phyloP scores from a whole-genome alignment of 1,140 invertebrate genomes.

The Calliopsis andreniformis region DNA sequence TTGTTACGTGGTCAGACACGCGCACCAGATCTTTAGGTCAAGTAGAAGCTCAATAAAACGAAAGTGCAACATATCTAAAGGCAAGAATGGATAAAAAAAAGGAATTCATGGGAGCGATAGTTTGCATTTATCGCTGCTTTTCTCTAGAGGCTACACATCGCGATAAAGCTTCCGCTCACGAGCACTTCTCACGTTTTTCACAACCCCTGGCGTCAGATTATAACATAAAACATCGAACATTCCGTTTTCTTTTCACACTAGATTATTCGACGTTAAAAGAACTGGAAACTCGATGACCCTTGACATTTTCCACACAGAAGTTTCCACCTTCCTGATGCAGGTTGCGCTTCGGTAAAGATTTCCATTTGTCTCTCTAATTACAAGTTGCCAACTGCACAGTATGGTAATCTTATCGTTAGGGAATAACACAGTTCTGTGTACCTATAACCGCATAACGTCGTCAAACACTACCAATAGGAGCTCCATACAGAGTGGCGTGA shows the following conservation, averaged over 20 bases:
- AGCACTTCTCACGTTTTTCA: too few species aligned
- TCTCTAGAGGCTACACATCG: neutral
- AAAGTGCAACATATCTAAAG: too few species aligned
- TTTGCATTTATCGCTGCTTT: neutral
- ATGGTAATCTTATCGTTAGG: conserved; percentile 3
- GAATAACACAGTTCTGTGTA: neutral
- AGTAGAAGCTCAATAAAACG: too few species aligned
- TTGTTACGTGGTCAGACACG: neutral
- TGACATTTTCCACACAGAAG: neutral
- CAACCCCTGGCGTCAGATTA: neutral
- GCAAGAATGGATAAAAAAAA: too few species aligned
- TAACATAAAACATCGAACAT: neutral
- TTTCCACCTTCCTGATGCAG: neutral
- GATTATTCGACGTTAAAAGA: conserved; percentile 2
- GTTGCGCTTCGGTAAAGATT: neutral
- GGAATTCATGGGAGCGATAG: too few species aligned
- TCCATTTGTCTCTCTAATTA: neutral
- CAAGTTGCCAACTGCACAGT: neutral
- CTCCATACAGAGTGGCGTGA: neutral
- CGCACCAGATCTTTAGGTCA: neutral
- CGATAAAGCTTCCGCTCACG: neutral
- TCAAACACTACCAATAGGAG: too few species aligned
- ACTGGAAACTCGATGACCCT: neutral
- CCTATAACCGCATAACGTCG: too few species aligned
- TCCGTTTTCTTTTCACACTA: neutral